phyloP scores from a whole-genome alignment of 2,113 vertebrate species.

The Antechinus flavipes region DNA sequence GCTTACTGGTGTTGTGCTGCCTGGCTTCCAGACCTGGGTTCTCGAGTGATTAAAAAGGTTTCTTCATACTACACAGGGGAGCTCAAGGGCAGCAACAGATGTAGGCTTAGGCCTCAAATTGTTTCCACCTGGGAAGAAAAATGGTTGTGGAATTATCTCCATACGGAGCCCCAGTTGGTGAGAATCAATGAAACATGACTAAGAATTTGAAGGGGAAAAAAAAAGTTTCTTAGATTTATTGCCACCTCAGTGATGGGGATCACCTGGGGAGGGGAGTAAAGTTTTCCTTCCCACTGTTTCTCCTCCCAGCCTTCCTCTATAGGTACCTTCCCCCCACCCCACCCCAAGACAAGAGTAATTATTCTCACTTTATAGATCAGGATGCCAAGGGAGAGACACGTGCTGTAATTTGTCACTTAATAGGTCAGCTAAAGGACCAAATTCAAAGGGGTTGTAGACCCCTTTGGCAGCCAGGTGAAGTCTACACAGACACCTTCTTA shows the following conservation, averaged over 20 bases:
- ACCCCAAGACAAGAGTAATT: background rate
- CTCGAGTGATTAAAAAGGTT: background rate
- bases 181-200: background rate
- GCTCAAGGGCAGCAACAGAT: background rate
- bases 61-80: background rate
- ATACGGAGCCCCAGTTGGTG: background rate
- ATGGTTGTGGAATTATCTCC: background rate
- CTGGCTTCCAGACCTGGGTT: background rate
- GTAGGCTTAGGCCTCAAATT: constrained; percentile 7
- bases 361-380: background rate
- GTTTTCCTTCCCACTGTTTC: background rate
- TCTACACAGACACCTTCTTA: background rate
- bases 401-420: background rate
- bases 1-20: background rate
- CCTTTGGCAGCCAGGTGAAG: background rate
- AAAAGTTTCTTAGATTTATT: background rate
- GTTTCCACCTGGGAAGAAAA: background rate
- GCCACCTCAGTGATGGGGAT: background rate
- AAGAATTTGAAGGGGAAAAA: background rate
- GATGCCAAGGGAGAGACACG: background rate
- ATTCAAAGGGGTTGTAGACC: background rate
- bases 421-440: background rate
- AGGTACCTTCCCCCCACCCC: background rate
- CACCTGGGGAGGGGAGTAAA: background rate
- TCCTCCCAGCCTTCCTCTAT: background rate